Conservation (phyloP, 1,140 invertebrate genomes). For the Aphelinus atriplicis region DNA sequence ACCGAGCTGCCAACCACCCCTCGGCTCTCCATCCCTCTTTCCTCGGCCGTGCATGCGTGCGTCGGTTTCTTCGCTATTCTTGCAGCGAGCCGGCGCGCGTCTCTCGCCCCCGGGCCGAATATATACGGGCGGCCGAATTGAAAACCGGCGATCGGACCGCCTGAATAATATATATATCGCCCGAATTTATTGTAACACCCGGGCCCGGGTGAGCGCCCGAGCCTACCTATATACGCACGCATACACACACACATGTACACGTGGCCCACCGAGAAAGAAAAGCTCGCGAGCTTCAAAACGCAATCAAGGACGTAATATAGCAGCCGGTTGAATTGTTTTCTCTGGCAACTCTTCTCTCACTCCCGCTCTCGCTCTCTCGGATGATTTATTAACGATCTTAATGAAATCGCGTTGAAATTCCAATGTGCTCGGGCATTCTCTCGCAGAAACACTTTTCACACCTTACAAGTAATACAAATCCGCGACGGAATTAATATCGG, state of each 20-base stretch:
- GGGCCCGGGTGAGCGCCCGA: conserved; percentile 24
- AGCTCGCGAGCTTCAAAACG: too few species aligned
- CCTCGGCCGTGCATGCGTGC: conserved; percentile 35
- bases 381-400: conserved; percentile 37
- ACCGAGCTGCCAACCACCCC: conserved; percentile 39
- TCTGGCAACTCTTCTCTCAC: neutral
- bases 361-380: neutral
- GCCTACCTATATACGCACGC: too few species aligned
- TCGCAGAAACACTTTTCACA: conserved; percentile 15
- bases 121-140: conserved; percentile 66
- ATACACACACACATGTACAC: too few species aligned
- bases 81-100: neutral
- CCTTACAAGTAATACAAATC: conserved; percentile 33
- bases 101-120: conserved; percentile 43
- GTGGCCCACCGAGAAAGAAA: too few species aligned
- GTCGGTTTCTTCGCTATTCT: conserved; percentile 23
- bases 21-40: conserved; percentile 38
- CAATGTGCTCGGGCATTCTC: conserved; percentile 10
- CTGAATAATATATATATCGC: conserved; percentile 64
- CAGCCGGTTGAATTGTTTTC: too few species aligned
- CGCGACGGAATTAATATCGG: conserved; percentile 35
- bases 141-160: conserved; percentile 65
- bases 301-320: too few species aligned
- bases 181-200: conserved; percentile 67
- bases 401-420: conserved; percentile 30